A percentile compares a stretch with the other conserved stretches of the same genome.
Conservation (phyloP, 37 sponge, comb jelly and placozoan genomes). For the Ephydatia muelleri region DNA sequence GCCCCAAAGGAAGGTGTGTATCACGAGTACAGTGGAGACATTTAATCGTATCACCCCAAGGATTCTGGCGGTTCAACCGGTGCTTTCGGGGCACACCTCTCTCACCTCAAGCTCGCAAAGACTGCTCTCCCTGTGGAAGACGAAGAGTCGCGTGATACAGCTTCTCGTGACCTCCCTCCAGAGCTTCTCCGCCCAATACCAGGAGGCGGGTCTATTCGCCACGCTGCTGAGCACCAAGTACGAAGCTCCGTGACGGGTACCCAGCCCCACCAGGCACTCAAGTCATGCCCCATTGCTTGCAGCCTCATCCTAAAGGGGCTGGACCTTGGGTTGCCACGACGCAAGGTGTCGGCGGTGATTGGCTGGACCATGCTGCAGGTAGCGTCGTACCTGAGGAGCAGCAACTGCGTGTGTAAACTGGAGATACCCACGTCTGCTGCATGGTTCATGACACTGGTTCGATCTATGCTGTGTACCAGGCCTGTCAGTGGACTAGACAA, state of each 20-base stretch:
- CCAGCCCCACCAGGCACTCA: not conserved
- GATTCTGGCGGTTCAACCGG: constrained; percentile 27
- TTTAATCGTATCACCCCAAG: not conserved
- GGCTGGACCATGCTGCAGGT: constrained; percentile 8
- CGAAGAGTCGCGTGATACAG: constrained; percentile 13
- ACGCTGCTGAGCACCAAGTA: constrained; percentile 44
- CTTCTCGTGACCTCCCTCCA: constrained; percentile 9
- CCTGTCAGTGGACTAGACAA: not conserved
- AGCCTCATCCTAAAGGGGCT: constrained; percentile 47
- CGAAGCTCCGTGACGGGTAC: not conserved
- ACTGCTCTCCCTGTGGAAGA: constrained; percentile 29
- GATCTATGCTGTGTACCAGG: constrained; percentile 19
- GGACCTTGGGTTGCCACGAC: constrained; percentile 10
- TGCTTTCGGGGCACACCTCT: constrained; percentile 30
- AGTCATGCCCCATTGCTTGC: not conserved
- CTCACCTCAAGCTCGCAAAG: constrained; percentile 39
- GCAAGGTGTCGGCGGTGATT: constrained; percentile 39
- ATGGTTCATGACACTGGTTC: constrained; percentile 18
- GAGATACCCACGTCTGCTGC: constrained; percentile 18
- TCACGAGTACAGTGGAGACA: not conserved
- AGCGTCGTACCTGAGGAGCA: constrained; percentile 13
- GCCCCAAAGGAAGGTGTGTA: constrained; percentile 14
- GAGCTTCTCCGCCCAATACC: not conserved
- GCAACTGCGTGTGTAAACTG: constrained; percentile 11
- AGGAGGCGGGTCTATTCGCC: constrained; percentile 39